Percentiles rank a stretch among this genome's conserved stretches.
These are phyloP conservation scores for Phyllotis vaccarum DNA, from an alignment of 2,797 vertebrate genomes.

Conservation along the genomic window DNA sequence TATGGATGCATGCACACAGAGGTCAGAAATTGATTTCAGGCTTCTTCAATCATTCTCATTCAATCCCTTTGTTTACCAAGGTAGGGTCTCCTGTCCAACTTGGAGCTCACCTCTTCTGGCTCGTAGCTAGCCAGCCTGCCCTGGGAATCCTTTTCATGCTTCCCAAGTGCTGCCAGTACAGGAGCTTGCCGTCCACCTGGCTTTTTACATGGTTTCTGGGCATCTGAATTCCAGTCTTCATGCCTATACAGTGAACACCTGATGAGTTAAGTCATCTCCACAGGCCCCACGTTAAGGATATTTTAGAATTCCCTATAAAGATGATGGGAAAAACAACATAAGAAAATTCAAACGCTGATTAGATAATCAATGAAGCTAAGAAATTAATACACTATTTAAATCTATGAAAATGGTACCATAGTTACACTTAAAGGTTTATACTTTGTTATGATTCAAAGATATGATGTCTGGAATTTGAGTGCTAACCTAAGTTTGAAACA, in stretches of 20 bases:
- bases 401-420: not conserved
- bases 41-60: not conserved
- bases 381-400: constrained; percentile 20
- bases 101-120: not conserved
- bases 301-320: constrained; percentile 1
- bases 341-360: constrained; percentile 29
- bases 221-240: not conserved
- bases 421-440: not conserved
- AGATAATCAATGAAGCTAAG: constrained; percentile 13
- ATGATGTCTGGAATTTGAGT: not conserved
- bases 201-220: not conserved
- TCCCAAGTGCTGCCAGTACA: not conserved
- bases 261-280: not conserved
- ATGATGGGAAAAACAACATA: not conserved
- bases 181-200: not conserved
- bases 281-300: not conserved
- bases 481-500: not conserved
- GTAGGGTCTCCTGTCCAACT: not conserved
- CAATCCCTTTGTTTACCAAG: not conserved
- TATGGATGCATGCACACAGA: too few relatives aligned
- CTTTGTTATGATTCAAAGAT: not conserved
- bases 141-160: not conserved
- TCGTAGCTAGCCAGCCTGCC: not conserved
- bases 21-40: not conserved
- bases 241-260: not conserved